These are phyloP conservation scores for Philaethria dido DNA, from an alignment of 2,888 invertebrate species.

Conservation along the genomic window DNA sequence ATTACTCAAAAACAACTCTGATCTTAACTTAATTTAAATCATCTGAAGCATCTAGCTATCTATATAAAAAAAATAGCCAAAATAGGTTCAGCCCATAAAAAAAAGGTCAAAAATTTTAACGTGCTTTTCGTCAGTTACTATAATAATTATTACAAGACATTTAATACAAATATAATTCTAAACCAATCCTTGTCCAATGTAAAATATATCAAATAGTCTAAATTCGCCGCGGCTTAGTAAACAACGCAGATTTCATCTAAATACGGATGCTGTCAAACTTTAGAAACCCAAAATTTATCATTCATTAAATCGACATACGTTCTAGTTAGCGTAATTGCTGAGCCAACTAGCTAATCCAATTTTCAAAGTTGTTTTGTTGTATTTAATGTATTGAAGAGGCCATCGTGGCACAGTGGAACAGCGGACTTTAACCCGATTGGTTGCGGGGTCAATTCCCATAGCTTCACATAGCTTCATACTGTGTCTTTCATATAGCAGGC, in stretches of 20 bases:
- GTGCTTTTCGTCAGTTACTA: too few species aligned
- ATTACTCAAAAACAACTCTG: too few species aligned
- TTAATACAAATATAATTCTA: conserved; percentile 19
- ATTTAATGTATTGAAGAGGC: background rate
- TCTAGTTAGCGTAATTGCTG: conserved; percentile 18
- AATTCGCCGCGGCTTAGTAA: conserved; percentile 24
- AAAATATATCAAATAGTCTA: conserved; percentile 28
- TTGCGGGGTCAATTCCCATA: too few species aligned
- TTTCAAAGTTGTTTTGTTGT: background rate
- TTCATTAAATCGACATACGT: conserved; percentile 21
- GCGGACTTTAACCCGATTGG: too few species aligned
- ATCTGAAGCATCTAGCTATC: too few species aligned
- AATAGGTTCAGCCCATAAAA: too few species aligned
- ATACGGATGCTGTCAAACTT: conserved; percentile 33
- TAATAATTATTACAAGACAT: conserved; percentile 18
- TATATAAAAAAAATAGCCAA: too few species aligned
- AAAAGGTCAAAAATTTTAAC: too few species aligned
- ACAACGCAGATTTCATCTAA: conserved; percentile 25
- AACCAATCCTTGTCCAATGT: conserved; percentile 33
- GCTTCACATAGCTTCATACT: too few species aligned
- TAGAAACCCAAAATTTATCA: conserved; percentile 20
- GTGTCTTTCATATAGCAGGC: too few species aligned
- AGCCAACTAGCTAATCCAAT: background rate
- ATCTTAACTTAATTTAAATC: too few species aligned
- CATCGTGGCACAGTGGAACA: too few species aligned